Conservation (phyloP, 2,113 vertebrate genomes). For the Daboia siamensis region DNA sequence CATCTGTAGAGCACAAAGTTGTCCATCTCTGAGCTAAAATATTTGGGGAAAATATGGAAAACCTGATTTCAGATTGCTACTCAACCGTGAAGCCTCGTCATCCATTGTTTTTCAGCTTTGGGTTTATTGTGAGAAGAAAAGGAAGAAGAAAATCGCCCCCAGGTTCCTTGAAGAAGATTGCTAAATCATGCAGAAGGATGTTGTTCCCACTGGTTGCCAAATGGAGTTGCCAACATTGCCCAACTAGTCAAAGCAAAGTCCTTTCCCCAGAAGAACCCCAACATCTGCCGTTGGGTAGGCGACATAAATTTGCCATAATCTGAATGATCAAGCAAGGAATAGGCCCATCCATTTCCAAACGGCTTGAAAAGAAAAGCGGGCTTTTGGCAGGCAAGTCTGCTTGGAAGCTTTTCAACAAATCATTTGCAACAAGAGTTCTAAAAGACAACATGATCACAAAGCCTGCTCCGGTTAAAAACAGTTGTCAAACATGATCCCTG, state of each 20-base stretch:
- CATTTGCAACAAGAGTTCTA: not conserved
- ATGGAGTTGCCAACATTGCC: not conserved
- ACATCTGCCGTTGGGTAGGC: not conserved
- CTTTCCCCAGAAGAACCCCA: not conserved
- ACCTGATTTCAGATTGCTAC: not conserved
- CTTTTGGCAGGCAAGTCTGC: not conserved
- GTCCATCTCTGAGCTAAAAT: not conserved
- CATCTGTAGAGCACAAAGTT: not conserved
- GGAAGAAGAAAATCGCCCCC: not conserved
- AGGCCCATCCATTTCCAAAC: not conserved
- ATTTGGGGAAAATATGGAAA: not conserved
- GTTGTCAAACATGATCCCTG: not conserved
- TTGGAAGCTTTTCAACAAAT: not conserved
- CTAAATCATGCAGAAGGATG: not conserved
- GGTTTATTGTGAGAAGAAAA: not conserved
- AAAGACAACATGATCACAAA: not conserved
- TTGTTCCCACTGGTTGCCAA: not conserved
- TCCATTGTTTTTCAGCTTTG: not conserved
- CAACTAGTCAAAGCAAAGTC: not conserved
- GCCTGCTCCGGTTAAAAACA: fast-evolving
- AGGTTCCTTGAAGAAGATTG: not conserved
- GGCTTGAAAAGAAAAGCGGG: fast-evolving
- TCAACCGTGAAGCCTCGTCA: not conserved
- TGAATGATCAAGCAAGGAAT: not conserved
- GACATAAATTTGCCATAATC: not conserved